phyloP scores from a whole-genome alignment of 2,113 vertebrate species.

The Epinephelus moara region DNA sequence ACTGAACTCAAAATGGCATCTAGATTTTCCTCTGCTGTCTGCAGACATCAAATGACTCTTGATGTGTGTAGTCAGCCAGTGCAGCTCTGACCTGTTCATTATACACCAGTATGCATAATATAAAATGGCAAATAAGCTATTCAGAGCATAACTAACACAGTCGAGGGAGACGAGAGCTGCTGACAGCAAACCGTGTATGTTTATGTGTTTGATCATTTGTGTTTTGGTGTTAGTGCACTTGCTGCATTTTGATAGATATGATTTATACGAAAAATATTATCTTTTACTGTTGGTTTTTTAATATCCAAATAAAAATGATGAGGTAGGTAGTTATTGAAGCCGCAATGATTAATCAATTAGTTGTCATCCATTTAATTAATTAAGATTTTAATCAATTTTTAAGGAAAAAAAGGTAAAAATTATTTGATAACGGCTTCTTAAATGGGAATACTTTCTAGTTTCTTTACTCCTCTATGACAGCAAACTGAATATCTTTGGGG shows the following conservation, averaged over 20 bases:
- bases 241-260: neutral
- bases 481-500: no score
- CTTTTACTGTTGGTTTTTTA: neutral
- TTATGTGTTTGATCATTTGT: neutral
- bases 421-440: no score
- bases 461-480: no score
- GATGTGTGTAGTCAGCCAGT: conserved; percentile 56
- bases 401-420: no score
- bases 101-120: conserved; percentile 54
- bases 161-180: neutral
- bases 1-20: conserved; percentile 36
- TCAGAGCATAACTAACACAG: conserved; percentile 54
- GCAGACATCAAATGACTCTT: conserved; percentile 41
- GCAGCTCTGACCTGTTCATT: conserved; percentile 57
- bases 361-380: no score
- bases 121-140: conserved; percentile 60
- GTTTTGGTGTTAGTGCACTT: neutral
- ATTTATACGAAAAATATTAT: neutral
- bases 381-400: no score
- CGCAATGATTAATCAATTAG: no score
- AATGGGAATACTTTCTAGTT: no score
- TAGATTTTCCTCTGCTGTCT: conserved; percentile 28
- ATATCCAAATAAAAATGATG: neutral
- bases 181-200: neutral
- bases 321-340: neutral